Percentiles rank a stretch among this genome's conserved stretches.
These are phyloP conservation scores for Gastracanthus pulcherrimus DNA, from an alignment of 2,888 invertebrate genomes.

Conservation along the genomic window DNA sequence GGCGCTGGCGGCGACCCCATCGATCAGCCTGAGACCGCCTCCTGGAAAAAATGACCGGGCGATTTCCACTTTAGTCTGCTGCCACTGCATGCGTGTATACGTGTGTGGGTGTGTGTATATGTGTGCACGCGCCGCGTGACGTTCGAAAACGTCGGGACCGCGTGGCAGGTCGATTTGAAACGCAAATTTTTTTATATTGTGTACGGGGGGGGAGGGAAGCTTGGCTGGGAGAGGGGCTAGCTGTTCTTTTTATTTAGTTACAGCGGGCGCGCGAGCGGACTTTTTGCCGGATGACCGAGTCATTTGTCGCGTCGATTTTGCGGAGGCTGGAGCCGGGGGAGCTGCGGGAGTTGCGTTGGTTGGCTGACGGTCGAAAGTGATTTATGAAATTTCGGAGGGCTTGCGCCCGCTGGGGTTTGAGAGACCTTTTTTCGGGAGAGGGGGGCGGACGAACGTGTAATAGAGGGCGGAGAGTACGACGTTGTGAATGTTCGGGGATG, in stretches of 20 bases:
- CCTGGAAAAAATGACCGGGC: slow-evolving; percentile 53
- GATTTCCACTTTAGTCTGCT: slow-evolving; percentile 43
- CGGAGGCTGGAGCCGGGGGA: too few relatives aligned
- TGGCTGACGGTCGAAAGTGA: neutral
- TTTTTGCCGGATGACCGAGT: neutral
- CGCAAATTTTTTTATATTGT: slow-evolving; percentile 38
- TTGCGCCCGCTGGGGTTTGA: too few relatives aligned
- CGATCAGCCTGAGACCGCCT: slow-evolving; percentile 49
- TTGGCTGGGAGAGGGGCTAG: too few relatives aligned
- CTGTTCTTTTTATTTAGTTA: neutral
- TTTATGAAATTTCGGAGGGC: neutral
- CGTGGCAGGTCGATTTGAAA: too few relatives aligned
- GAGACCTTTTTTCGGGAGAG: too few relatives aligned
- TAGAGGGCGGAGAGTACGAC: too few relatives aligned
- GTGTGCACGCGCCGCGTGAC: too few relatives aligned
- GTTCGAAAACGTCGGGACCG: too few relatives aligned
- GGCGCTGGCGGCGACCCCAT: slow-evolving; percentile 31
- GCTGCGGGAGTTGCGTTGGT: too few relatives aligned
- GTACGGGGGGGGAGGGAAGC: too few relatives aligned
- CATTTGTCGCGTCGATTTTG: slow-evolving; percentile 39
- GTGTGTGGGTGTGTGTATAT: neutral
- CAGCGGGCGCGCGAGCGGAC: neutral
- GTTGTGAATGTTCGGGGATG: too few relatives aligned
- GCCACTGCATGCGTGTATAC: neutral
- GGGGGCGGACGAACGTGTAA: too few relatives aligned